phyloP scores from a whole-genome alignment of 2,113 vertebrate genomes.

The Regulus satrapa region DNA sequence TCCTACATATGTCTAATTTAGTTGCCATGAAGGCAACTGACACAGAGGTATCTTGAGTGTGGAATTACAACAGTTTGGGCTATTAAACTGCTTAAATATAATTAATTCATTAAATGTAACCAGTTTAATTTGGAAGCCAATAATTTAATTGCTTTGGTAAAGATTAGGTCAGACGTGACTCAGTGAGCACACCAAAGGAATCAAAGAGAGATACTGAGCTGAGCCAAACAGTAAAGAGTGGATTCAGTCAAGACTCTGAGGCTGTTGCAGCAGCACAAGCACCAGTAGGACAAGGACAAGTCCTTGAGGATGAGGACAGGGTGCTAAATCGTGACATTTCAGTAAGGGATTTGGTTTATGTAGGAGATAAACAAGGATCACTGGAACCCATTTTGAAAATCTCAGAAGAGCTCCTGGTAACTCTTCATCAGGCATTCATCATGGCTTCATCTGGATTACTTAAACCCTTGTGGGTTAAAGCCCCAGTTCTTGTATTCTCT shows the following conservation, averaged over 20 bases:
- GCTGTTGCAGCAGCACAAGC: background rate
- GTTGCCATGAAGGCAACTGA: background rate
- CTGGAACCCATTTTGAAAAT: background rate
- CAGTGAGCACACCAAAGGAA: background rate
- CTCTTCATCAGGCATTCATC: background rate
- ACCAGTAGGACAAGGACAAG: background rate
- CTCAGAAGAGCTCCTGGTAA: background rate
- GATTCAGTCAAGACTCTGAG: background rate
- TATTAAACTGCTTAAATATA: background rate
- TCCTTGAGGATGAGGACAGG: background rate
- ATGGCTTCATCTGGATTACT: background rate
- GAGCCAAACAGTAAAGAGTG: background rate
- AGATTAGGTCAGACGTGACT: background rate
- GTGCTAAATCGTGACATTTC: background rate
- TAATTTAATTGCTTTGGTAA: background rate
- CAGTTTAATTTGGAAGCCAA: background rate
- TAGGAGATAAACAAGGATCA: background rate
- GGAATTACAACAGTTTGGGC: background rate
- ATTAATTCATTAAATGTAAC: background rate
- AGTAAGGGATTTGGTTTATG: background rate
- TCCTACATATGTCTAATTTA: background rate
- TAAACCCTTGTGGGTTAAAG: background rate
- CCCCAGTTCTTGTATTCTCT: background rate
- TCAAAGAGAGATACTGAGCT: background rate
- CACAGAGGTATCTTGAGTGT: background rate